Evolutionary conservation across 2,797 vertebrate species (phyloP).

Genomic region (Erithacus rubecula): DNA sequence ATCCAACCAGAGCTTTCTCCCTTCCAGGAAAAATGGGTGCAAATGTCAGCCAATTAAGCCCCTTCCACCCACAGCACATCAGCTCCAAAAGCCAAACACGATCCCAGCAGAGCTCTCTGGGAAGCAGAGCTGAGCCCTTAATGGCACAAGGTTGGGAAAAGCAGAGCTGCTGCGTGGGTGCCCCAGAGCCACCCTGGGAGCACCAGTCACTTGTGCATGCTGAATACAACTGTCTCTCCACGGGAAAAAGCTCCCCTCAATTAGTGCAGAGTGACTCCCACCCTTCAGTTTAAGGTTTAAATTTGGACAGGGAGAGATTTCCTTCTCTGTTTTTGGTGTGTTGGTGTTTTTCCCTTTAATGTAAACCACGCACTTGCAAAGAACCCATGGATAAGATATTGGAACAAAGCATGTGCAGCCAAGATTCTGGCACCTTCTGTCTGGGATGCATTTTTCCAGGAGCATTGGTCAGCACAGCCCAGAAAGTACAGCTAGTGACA

Average conservation of each 20-base stretch:
- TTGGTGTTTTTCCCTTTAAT: background rate
- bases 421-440: background rate
- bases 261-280: conserved; percentile 31
- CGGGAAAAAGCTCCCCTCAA: conserved; percentile 12
- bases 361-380: background rate
- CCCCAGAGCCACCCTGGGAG: conserved; percentile 36
- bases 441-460: background rate
- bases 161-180: conserved; percentile 45
- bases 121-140: conserved; percentile 1
- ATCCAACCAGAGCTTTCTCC: background rate
- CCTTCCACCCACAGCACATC: conserved; percentile 8
- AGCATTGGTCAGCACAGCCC: background rate
- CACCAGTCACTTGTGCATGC: background rate
- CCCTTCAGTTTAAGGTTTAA: conserved; percentile 22
- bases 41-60: conserved; percentile 50
- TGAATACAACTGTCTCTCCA: background rate
- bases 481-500: background rate
- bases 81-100: background rate
- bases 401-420: background rate
- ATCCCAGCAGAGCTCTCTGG: conserved; percentile 7
- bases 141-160: background rate
- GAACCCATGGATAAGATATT: background rate
- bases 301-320: background rate
- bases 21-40: conserved; percentile 13
- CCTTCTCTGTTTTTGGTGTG: background rate